phyloP scores from a whole-genome alignment of 1,140 invertebrate genomes.

The Phortica variegata region DNA sequence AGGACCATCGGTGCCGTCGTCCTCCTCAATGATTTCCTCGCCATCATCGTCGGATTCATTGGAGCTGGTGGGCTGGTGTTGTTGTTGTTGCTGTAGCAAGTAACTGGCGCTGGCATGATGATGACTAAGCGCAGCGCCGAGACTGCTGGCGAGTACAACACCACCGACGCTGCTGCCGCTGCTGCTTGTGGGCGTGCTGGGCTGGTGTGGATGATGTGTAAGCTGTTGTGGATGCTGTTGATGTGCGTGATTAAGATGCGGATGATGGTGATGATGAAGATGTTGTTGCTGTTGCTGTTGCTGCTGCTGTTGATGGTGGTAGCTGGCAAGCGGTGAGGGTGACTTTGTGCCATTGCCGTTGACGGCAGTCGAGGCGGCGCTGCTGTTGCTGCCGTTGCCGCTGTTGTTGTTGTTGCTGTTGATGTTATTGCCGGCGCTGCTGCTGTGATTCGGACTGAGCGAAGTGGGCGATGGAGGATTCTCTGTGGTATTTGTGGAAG shows the following conservation, averaged over 20 bases:
- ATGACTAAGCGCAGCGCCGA: conserved; percentile 42
- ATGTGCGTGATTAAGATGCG: conserved; percentile 56
- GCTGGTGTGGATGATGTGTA: conserved; percentile 60
- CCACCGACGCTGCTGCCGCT: conserved; percentile 42
- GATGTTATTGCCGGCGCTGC: conserved; percentile 23
- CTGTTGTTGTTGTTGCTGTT: conserved; percentile 16
- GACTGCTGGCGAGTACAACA: conserved; percentile 33
- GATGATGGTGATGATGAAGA: conserved; percentile 24
- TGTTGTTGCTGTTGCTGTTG: conserved; percentile 16
- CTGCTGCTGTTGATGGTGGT: conserved; percentile 56
- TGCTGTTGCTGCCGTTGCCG: conserved; percentile 7
- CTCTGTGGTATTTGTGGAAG: conserved; percentile 60
- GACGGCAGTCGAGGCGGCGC: conserved; percentile 15
- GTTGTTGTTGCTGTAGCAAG: no score
- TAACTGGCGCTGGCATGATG: conserved; percentile 40
- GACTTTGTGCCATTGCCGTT: conserved; percentile 7
- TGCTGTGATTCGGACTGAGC: conserved; percentile 37
- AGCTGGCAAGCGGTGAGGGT: conserved; percentile 12
- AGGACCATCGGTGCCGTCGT: conserved; percentile 63
- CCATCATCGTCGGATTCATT: conserved; percentile 68
- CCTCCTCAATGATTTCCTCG: conserved; percentile 63
- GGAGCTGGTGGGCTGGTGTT: conserved; percentile 55
- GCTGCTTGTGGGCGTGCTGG: conserved; percentile 38
- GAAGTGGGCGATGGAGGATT: conserved; percentile 56
- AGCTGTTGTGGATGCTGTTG: conserved; percentile 34